Conservation (phyloP, 2,797 vertebrate species). For the Valencia hispanica region DNA sequence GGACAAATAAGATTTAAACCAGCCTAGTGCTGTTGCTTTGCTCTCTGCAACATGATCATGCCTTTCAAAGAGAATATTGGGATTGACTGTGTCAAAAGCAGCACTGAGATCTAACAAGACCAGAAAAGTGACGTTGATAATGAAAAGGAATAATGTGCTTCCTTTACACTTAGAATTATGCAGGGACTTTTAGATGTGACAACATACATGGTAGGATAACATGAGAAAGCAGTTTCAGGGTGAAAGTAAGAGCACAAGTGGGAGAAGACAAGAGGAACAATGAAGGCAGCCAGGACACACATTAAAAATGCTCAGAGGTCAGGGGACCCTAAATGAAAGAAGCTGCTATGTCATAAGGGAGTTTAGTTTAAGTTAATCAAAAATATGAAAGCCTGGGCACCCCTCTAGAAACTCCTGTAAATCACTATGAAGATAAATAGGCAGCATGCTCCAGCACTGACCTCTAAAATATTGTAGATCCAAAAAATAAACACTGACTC, state of each 20-base stretch:
- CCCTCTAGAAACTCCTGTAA: neutral
- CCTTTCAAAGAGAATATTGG: too few species aligned
- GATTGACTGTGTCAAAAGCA: too few species aligned
- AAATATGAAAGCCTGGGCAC: neutral
- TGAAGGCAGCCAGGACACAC: neutral
- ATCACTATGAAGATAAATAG: constrained; percentile 18
- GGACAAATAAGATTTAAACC: too few species aligned
- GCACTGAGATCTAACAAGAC: too few species aligned
- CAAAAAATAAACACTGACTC: constrained; percentile 4
- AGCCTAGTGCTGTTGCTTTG: too few species aligned
- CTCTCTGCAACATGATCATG: too few species aligned
- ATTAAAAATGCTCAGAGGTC: neutral
- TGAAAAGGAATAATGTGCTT: neutral
- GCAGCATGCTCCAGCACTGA: constrained; percentile 4
- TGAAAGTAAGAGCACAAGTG: neutral
- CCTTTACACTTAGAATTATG: neutral
- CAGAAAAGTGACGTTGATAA: too few species aligned
- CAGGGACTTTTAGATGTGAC: neutral
- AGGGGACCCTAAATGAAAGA: too few species aligned
- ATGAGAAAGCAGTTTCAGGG: neutral
- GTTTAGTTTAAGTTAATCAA: neutral
- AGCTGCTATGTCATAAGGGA: neutral
- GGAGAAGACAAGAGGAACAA: neutral
- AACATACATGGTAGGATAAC: neutral
- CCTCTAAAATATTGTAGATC: constrained; percentile 1